Evolutionary conservation across 2,797 vertebrate genomes (phyloP).

Genomic region (Syncerus caffer): DNA sequence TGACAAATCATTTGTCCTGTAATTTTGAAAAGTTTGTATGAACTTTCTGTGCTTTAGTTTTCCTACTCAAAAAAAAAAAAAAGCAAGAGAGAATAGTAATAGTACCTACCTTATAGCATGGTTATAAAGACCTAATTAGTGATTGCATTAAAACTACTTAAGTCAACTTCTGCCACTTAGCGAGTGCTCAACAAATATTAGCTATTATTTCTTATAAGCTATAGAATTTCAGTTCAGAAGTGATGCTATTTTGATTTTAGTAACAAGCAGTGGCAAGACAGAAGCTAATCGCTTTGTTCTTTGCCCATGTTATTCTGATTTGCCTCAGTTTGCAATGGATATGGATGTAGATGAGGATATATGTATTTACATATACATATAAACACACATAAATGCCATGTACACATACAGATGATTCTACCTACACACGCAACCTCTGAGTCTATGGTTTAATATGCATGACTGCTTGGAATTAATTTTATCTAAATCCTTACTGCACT

Average conservation of each 20-base stretch:
- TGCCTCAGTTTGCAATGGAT: neutral
- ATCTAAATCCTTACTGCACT: neutral
- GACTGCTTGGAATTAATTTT: neutral
- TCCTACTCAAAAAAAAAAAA: neutral
- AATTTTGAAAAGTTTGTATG: neutral
- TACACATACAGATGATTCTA: neutral
- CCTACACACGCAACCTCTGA: neutral
- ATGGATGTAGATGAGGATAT: neutral
- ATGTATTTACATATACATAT: neutral
- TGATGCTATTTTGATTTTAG: constrained; percentile 23
- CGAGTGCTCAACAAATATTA: neutral
- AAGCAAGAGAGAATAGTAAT: neutral
- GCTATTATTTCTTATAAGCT: neutral
- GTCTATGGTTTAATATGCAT: neutral
- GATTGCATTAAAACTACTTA: neutral
- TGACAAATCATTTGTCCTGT: neutral
- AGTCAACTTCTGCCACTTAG: neutral
- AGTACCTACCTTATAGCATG: neutral
- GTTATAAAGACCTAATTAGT: neutral
- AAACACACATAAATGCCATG: neutral
- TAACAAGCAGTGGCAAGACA: neutral
- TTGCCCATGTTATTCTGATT: constrained; percentile 20
- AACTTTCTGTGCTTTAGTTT: neutral
- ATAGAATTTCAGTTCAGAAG: neutral
- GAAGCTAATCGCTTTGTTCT: neutral